Evolutionary conservation across 2,888 invertebrate genomes (phyloP), one percentile per base, ranked within the genome.

Genomic region (Tipula vernalis): DNA sequence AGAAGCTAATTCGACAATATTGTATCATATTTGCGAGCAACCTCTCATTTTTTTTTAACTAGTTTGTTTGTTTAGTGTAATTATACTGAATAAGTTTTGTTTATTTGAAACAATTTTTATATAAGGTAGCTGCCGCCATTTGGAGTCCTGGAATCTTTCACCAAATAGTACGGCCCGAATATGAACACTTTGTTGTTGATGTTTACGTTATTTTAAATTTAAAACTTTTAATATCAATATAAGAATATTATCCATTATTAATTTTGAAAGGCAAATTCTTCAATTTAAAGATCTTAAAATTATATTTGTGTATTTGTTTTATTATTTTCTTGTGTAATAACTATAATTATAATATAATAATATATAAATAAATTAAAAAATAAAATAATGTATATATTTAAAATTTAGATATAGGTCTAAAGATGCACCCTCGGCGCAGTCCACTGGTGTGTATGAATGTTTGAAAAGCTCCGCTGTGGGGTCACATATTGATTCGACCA

Each of bases 241-340:
- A 71, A 71, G 71, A 71, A 71, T 71, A 71, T 71, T 71, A 71
- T 71, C 71, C 71, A 71, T 71, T 71, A 71, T 71, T 71, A 71
- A 71, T 28, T 71, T 71, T 28, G 71, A 71, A 71, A 71, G 71
- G 71, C 71, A 71, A 71, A 71, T 18, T 71, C 71, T 71, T 71
- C 71, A 71, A 71, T 71, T 71, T 71, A 71, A 71, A 71, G 71
- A 71, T 71, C 28, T 71, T 71, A 71, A 71, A 71, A 28, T 28
- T 71, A 71, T 28, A 71, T 71, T 18, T 71, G 71, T 71, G 71
- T 71, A 71, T 28, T 71, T n/a, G 28, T 57, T 71, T 71, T 18
- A 28, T 71, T 71, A 28, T 71, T 28, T 71, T 71, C 18, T 71
- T 71, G 71, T 71, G 71, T 71, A 51, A 44, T 51, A 71, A 71